phyloP scores from a whole-genome alignment of 2,888 invertebrate species.

The Dicyrtoma fusca region DNA sequence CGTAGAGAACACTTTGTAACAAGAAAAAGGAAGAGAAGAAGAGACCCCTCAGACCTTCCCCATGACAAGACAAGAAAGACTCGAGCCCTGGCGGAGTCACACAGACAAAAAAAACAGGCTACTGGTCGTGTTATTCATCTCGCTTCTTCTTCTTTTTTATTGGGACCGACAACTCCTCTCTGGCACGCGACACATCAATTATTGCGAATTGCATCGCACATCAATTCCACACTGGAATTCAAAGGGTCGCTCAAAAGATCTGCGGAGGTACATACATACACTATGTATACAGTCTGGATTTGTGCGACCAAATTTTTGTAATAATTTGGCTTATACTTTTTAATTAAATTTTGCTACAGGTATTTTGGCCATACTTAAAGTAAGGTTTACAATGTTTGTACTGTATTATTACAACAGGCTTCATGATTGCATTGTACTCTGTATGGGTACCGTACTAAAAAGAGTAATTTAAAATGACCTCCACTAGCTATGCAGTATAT shows the following conservation, averaged over 20 bases:
- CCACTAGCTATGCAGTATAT: too few species aligned
- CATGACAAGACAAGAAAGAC: neutral
- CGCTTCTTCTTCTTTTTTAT: slow-evolving; percentile 1
- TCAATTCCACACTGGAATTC: neutral
- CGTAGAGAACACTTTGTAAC: neutral
- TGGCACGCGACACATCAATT: slow-evolving; percentile 33
- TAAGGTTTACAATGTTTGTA: neutral
- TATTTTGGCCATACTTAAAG: neutral
- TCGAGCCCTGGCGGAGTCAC: too few species aligned
- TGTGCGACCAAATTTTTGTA: too few species aligned
- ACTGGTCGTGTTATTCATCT: neutral
- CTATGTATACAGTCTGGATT: neutral
- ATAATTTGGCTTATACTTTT: neutral
- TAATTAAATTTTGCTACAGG: neutral
- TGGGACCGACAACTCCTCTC: neutral
- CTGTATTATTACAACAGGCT: too few species aligned
- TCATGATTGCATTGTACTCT: too few species aligned
- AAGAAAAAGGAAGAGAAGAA: neutral
- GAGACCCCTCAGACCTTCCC: neutral
- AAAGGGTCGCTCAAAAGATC: neutral
- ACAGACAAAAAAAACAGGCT: neutral
- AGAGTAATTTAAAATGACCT: too few species aligned
- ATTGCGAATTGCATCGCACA: slow-evolving; percentile 22
- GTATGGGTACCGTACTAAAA: too few species aligned
- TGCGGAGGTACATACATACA: neutral